Percentiles rank a stretch among this genome's conserved stretches.
These are phyloP conservation scores for Cremastinae sp. DNA, from an alignment of 2,888 invertebrate species.

Conservation along the genomic window DNA sequence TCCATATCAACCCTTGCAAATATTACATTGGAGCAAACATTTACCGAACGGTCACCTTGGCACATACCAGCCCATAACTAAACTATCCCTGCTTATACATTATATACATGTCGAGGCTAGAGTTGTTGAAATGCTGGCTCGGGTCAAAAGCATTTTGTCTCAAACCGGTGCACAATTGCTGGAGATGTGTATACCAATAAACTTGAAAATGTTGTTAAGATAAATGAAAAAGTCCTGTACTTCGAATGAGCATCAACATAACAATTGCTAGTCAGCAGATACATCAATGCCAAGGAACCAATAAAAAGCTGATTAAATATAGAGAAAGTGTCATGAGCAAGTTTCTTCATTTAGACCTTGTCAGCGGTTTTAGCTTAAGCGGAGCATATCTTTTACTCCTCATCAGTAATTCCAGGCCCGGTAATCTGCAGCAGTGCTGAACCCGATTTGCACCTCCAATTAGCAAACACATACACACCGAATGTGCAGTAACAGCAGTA, in stretches of 20 bases:
- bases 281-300: slow-evolving; percentile 1
- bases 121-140: too few species aligned
- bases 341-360: neutral
- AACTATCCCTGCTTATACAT: neutral
- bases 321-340: neutral
- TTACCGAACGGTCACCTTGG: slow-evolving; percentile 36
- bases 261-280: slow-evolving; percentile 31
- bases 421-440: slow-evolving; percentile 19
- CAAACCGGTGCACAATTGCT: neutral
- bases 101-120: neutral
- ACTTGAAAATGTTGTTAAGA: too few species aligned
- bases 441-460: slow-evolving; percentile 55
- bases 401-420: slow-evolving; percentile 13
- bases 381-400: slow-evolving; percentile 1
- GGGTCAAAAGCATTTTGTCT: neutral
- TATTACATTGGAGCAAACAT: slow-evolving; percentile 42
- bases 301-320: neutral
- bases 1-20: slow-evolving; percentile 27
- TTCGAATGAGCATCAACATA: neutral
- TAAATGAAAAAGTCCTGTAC: neutral
- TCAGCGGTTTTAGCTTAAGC: slow-evolving; percentile 38
- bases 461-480: slow-evolving; percentile 46
- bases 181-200: neutral
- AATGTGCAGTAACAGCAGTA: neutral
- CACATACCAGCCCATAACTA: neutral